These are phyloP conservation scores for Syngnathus acus DNA, from an alignment of 2,797 vertebrate genomes.

Conservation along the genomic window DNA sequence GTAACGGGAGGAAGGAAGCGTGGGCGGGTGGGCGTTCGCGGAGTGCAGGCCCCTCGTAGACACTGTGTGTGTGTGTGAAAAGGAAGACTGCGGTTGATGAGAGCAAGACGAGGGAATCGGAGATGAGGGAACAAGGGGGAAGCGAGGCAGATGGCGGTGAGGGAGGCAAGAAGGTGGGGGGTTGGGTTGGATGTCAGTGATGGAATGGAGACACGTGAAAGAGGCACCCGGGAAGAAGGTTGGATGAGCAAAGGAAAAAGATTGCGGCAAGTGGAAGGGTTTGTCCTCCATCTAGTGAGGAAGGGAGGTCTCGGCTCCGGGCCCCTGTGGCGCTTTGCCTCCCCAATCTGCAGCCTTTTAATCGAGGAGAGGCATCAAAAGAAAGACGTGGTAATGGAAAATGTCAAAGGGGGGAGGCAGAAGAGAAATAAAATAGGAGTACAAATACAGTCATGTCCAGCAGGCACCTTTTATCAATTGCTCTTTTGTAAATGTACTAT, in stretches of 20 bases:
- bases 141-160: slow-evolving; percentile 17
- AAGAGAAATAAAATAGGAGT: slow-evolving; percentile 52
- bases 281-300: slow-evolving; percentile 24
- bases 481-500: slow-evolving; percentile 16
- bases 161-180: neutral
- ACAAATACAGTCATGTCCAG: slow-evolving; percentile 57
- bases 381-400: slow-evolving; percentile 3
- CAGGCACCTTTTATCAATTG: slow-evolving; percentile 43
- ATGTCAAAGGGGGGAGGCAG: neutral
- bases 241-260: neutral
- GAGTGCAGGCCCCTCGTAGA: neutral
- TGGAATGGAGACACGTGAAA: slow-evolving; percentile 1
- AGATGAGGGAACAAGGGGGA: slow-evolving; percentile 4
- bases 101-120: slow-evolving; percentile 19
- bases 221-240: neutral
- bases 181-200: neutral
- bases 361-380: neutral
- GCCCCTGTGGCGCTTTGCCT: slow-evolving; percentile 28
- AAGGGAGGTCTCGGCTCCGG: slow-evolving; percentile 28
- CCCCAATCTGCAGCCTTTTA: slow-evolving; percentile 42
- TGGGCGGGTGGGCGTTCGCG: neutral
- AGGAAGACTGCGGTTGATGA: slow-evolving; percentile 22
- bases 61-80: slow-evolving; percentile 9
- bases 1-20: neutral
- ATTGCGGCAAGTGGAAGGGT: slow-evolving; percentile 4